Base-by-base conservation (phyloP, 2,888 invertebrate genomes). In the Brenthis hecate region DNA sequence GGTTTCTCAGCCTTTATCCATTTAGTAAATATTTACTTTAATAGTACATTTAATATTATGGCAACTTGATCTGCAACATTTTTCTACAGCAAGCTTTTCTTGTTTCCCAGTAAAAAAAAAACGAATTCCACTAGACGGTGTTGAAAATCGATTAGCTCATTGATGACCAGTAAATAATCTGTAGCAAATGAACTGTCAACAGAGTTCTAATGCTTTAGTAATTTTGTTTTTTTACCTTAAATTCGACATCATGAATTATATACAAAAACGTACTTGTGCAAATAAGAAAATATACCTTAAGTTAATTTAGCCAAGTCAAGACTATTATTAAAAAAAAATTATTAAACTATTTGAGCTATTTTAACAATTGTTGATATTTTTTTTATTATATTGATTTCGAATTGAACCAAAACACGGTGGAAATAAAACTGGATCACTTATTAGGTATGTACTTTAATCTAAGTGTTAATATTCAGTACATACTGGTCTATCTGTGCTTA, bases 391-490 rank as follows among this genome's bases (percentile, higher is more conserved):
- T 53, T 19, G 11, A 67, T 43, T 43, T 11, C 36, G 61, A 64
- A 56, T 73, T 69, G 61, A 68, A 70, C 56, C 70, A 73, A 73
- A 64, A 68, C n/a, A 64, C 48, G 68, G 64, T 64, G 56, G 48
- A 61, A 68, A 55, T 70, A 75, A 78, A 80, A 79, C 81, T 80
- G 76, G 78, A 84, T 80, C 74, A 79, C 72, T 78, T 74, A 67
- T 72, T 80, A 77, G 75, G 84, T 87, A 85, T 86, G 87, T 88
- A 85, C 82, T 78, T 65, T 82, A 82, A 74, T 65, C 28, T 89
- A 89, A 89, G 85, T 90, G 88, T 91, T 89, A 84, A 89, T 91
- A 91, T 85, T 83, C 81, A 84, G 88, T 88, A 89, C 89, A 88
- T 88, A 84, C 86, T 84, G 81, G 84, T 85, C 81, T 85, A 81